Conservation (phyloP, 2,113 vertebrate genomes). For the Pseudopipra pipra region DNA sequence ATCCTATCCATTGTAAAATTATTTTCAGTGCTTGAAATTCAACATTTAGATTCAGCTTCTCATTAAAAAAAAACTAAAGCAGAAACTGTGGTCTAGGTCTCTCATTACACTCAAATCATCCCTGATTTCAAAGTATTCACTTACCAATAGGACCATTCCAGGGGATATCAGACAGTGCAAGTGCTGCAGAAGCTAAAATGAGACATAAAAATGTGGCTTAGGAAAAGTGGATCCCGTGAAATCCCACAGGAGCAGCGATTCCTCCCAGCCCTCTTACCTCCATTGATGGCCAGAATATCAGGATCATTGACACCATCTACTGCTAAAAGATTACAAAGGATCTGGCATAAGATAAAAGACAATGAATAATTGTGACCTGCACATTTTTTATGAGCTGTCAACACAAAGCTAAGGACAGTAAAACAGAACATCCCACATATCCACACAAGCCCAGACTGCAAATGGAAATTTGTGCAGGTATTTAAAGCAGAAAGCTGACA, state of each 20-base stretch:
- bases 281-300: conserved; percentile 94
- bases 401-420: background rate
- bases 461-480: background rate
- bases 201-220: background rate
- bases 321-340: conserved; percentile 95
- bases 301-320: conserved; percentile 94
- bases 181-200: conserved; percentile 88
- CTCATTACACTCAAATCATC: background rate
- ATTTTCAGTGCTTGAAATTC: background rate
- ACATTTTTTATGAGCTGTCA: background rate
- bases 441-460: background rate
- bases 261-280: conserved; percentile 78
- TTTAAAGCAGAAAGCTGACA: background rate
- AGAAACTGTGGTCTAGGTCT: background rate
- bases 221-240: background rate
- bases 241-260: background rate
- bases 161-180: conserved; percentile 95
- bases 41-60: background rate
- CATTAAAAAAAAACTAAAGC: background rate
- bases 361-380: conserved; percentile 44
- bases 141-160: conserved; percentile 96
- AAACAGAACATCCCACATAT: background rate
- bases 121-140: background rate
- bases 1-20: background rate
- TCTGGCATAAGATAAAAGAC: conserved; percentile 72